phyloP scores from a whole-genome alignment of 2,888 invertebrate species.

The Rambutsinella grinnellia region DNA sequence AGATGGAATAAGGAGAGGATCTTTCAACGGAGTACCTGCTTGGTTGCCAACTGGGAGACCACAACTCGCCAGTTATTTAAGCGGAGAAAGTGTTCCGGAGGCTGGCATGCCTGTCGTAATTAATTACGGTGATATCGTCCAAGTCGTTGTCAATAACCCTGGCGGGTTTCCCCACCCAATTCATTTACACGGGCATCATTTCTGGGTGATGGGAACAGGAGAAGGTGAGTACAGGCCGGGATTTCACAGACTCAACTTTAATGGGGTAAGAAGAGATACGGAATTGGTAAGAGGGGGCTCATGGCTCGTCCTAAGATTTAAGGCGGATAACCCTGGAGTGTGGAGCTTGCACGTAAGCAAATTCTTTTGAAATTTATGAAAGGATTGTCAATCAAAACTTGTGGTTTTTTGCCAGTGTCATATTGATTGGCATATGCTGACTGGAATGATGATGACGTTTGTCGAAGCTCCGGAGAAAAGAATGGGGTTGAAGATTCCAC shows the following conservation, averaged over 20 bases:
- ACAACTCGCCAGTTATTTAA: slow-evolving; percentile 19
- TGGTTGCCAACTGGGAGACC: slow-evolving; percentile 20
- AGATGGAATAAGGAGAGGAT: slow-evolving; percentile 28
- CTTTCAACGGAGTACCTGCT: slow-evolving; percentile 43
- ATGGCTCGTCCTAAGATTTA: slow-evolving; percentile 51
- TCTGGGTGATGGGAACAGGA: slow-evolving; percentile 53
- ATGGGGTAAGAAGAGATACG: slow-evolving; percentile 47
- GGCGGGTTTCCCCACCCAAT: slow-evolving; percentile 50
- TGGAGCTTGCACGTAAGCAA: slow-evolving; percentile 63
- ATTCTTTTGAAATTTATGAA: slow-evolving; percentile 10
- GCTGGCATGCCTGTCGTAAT: slow-evolving; percentile 14
- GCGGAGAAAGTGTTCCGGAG: slow-evolving; percentile 18
- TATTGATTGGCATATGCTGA: slow-evolving; percentile 51
- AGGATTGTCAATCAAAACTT: too few species aligned
- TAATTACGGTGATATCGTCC: slow-evolving; percentile 36
- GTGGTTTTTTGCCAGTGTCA: slow-evolving; percentile 53
- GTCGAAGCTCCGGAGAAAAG: slow-evolving; percentile 41
- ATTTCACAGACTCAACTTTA: slow-evolving; percentile 2
- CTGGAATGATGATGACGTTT: slow-evolving; percentile 50
- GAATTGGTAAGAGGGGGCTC: slow-evolving; percentile 33
- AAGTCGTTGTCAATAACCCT: slow-evolving; percentile 48
- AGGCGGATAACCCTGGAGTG: slow-evolving; percentile 54
- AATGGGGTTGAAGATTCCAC: background rate
- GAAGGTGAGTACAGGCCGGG: slow-evolving; percentile 33
- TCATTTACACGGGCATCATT: slow-evolving; percentile 60